Conservation (phyloP, 2,888 invertebrate species). For the Coleophora flavipennella region DNA sequence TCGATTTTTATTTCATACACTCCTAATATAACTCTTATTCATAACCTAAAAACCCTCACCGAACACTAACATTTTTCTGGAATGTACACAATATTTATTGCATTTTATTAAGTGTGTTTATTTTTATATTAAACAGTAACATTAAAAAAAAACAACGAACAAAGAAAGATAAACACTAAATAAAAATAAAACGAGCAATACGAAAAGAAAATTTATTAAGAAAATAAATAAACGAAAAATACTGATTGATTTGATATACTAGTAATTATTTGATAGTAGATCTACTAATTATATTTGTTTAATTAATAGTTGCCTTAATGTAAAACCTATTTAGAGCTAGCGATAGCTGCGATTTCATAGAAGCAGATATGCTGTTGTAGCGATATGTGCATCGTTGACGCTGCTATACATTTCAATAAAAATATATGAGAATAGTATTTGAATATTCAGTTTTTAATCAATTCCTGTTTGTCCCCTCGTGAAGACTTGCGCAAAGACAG, state of each 20-base stretch:
- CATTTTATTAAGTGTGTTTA: too few species aligned
- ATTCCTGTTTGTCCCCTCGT: too few species aligned
- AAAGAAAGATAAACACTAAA: constrained; percentile 25
- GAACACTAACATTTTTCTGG: not conserved
- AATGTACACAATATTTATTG: too few species aligned
- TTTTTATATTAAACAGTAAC: not conserved
- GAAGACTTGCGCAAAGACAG: too few species aligned
- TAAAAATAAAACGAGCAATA: constrained; percentile 27
- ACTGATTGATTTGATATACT: constrained; percentile 25
- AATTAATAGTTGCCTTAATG: constrained; percentile 20
- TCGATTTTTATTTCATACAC: not conserved
- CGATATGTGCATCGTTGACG: constrained; percentile 41
- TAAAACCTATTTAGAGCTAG: constrained; percentile 20
- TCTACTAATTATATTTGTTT: constrained; percentile 20
- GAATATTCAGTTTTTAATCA: too few species aligned
- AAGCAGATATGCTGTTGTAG: constrained; percentile 53
- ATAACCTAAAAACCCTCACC: not conserved
- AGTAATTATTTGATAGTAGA: constrained; percentile 22
- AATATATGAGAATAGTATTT: too few species aligned
- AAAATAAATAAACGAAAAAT: constrained; percentile 35
- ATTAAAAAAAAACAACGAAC: too few species aligned
- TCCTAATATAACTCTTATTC: not conserved
- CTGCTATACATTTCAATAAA: constrained; percentile 5
- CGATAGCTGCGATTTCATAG: constrained; percentile 43
- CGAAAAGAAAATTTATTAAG: constrained; percentile 38